Base-by-base conservation (phyloP, 2,113 vertebrate species). In the Lepisosteus osseus region DNA sequence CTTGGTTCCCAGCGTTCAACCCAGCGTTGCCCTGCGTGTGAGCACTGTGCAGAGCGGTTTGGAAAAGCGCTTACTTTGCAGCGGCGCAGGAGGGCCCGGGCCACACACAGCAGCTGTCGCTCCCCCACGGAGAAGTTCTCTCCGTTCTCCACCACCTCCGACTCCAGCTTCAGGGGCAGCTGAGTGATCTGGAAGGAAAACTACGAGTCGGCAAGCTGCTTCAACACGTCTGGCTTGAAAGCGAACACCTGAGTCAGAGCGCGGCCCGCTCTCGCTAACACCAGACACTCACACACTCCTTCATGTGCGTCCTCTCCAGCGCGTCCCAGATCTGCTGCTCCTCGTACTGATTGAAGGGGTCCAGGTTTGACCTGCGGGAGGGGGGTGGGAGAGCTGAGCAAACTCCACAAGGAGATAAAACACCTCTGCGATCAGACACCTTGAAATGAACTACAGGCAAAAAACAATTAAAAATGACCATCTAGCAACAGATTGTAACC, bases 101-200 rank as follows among this genome's bases (percentile, higher is more conserved):
- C 94, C 55, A 98, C 92, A 72, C 95, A 97, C 57, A 98, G 75
- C 42, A 98, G 88, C 87, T 98, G 96, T 54, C 95, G 87, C 68
- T 98, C 95, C 63, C 96, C 96, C 67, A 97, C 94, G 0, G 95
- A 97, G 77, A 98, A 97, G 85, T 98, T 98, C 11, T 97, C 96
- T 1, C 96, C 96, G 0, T 98, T 97, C 86, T 97, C 95, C 84
- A 96, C 86, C 74, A 98, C 95, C 90, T 96, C 95, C 0, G 95
- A 95, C 74, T 96, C 94, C 69, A 98, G 88, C 90, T 94, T 96
- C 85, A 95, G 87, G 63, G 95, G 95, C 85, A 98, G 86, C 88
- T 97, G 95, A 80, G 90, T 88, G 82, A 97, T 86, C 95, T 98
- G 77, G 47, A 45, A 72, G 7, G 41, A 41, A 56, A 56, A 17